Evolutionary conservation across 2,888 invertebrate species (phyloP).

Genomic region (Apamea anceps): DNA sequence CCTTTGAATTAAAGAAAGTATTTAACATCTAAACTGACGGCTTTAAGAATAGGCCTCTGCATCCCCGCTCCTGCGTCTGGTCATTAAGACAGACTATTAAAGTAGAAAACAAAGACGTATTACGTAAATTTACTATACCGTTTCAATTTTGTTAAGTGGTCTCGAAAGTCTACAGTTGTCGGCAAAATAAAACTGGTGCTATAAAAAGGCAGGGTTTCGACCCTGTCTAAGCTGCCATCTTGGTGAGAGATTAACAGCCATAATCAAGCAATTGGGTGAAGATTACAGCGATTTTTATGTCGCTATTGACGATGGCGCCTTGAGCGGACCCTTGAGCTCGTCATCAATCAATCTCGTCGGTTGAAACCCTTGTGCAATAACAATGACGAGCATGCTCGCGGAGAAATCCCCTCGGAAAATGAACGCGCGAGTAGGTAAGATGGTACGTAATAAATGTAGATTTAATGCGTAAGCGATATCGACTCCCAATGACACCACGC

Average conservation of each 20-base stretch:
- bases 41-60: conserved; percentile 39
- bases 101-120: conserved; percentile 74
- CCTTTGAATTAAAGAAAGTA: conserved; percentile 42
- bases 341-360: conserved; percentile 78
- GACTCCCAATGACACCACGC: conserved; percentile 63
- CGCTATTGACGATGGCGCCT: conserved; percentile 72
- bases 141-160: conserved; percentile 88
- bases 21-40: conserved; percentile 44
- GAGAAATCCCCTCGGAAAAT: conserved; percentile 68
- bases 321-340: conserved; percentile 62
- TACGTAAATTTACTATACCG: conserved; percentile 74
- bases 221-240: conserved; percentile 77
- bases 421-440: conserved; percentile 65
- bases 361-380: conserved; percentile 79
- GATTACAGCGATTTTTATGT: conserved; percentile 88
- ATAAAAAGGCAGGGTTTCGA: conserved; percentile 78
- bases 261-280: conserved; percentile 88
- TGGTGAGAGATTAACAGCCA: conserved; percentile 86
- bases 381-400: conserved; percentile 77
- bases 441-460: conserved; percentile 75
- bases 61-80: conserved; percentile 25
- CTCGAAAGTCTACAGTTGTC: conserved; percentile 81
- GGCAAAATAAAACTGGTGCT: conserved; percentile 82
- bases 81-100: conserved; percentile 70
- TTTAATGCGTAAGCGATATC: conserved; percentile 75